Conservation (phyloP, 1,140 invertebrate genomes). For the Araneus ventricosus region DNA sequence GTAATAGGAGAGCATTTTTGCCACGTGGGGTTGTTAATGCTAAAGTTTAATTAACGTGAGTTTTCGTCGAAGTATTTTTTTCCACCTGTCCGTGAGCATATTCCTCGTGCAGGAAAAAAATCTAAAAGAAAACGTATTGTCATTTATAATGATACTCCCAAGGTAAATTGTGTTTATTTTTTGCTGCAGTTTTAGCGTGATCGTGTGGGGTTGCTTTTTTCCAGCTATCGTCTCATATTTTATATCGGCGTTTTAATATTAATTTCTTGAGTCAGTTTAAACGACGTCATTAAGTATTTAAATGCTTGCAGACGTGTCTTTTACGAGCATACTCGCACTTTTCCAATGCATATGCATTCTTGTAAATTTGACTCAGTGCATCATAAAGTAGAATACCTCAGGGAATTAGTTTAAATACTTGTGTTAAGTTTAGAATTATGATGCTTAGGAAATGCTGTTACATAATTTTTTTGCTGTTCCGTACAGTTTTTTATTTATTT, state of each 20-base stretch:
- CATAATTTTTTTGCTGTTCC: too few species aligned
- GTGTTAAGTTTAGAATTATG: neutral
- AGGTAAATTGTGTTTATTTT: slow-evolving; percentile 12
- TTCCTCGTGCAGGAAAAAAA: neutral
- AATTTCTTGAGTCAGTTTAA: neutral
- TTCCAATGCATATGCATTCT: neutral
- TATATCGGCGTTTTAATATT: slow-evolving; percentile 7
- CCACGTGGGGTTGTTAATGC: slow-evolving; percentile 1
- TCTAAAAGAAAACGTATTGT: neutral
- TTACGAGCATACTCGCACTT: neutral
- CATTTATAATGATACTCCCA: slow-evolving; percentile 16
- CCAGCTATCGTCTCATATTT: neutral
- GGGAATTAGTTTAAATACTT: neutral
- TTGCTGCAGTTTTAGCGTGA: neutral
- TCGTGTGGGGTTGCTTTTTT: neutral
- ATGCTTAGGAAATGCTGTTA: too few species aligned
- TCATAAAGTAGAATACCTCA: neutral
- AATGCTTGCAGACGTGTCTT: neutral
- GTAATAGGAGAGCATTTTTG: slow-evolving; percentile 56
- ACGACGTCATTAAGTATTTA: slow-evolving; percentile 32
- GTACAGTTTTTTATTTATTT: too few species aligned
- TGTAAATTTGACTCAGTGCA: neutral
- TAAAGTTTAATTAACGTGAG: slow-evolving; percentile 52
- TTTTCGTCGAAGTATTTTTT: slow-evolving; percentile 32
- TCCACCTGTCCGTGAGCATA: neutral